Evolutionary conservation across 2,113 vertebrate genomes (phyloP), one percentile per base, ranked within the genome.

Genomic region (Chaetorhynchus papuensis): DNA sequence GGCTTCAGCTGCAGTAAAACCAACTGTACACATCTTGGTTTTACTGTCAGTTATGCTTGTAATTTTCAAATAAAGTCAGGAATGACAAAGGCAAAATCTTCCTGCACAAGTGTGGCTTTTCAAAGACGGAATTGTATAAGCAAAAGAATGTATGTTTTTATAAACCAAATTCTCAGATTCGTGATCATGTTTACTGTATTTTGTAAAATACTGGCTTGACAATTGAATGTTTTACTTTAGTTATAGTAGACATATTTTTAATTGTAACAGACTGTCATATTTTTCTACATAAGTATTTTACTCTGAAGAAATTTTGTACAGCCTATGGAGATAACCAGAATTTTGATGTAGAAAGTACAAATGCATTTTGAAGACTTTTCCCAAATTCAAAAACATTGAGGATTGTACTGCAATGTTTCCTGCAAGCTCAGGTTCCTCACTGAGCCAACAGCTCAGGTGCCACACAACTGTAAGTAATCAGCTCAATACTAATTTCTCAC

Each of bases 1-100:
- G 69, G 45, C 87, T 69, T 98, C 98, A 15, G 82, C 92, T 56
- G 93, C 95, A 70, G 95, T 81, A 82, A 97, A 96, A 78, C 97
- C 97, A 71, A 56, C 89, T 6, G 5, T 97, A 24, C 93, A 94
- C 5, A 5, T 57, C 78, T 70, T 97, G 64, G 53, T 75, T 93
- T 94, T 97, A 80, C 19, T 97, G 63, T 75, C 81, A 0, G 4
- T 57, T 78, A 37, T 90, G 35, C 83, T 96, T 54, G 23, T 80
- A 6, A 80, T 92, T 88, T 79, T 97, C 75, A 95, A 93, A 50
- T 98, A 83, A 97, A 92, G 44, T 49, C 83, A 69, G 76, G 74
- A 83, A 69, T 80, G 83, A 37, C 5, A 33, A 44, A 65, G 47
- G 54, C 41, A 53, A 20, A 45, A 41, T 21, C 64, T 61, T 54